Evolutionary conservation across 2,888 invertebrate species (phyloP).

Genomic region (Piscicola geometra): DNA sequence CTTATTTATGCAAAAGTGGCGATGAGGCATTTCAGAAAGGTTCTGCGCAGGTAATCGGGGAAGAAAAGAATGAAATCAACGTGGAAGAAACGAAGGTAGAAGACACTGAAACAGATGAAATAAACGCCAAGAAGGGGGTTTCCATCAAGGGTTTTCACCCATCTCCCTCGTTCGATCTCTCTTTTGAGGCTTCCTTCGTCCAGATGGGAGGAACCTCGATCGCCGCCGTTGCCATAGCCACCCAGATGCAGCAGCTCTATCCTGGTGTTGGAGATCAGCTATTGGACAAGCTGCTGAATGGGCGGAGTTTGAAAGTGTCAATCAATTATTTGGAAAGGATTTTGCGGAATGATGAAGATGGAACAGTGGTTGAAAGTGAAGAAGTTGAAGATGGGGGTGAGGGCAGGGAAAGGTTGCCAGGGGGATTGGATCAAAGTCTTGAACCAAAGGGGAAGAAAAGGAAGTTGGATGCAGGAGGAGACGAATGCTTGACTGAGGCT

Average conservation of each 20-base stretch:
- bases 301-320: conserved; percentile 27
- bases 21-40: too few relatives aligned
- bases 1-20: too few relatives aligned
- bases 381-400: background rate
- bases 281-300: conserved; percentile 50
- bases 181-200: conserved; percentile 47
- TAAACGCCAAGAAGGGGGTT: too few relatives aligned
- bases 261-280: conserved; percentile 45
- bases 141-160: too few relatives aligned
- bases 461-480: background rate
- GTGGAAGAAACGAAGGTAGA: too few relatives aligned
- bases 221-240: conserved; percentile 64
- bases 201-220: conserved; percentile 68
- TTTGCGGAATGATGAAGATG: too few relatives aligned
- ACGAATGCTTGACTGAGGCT: background rate
- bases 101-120: too few relatives aligned
- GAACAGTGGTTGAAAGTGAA: background rate
- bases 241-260: conserved; percentile 58
- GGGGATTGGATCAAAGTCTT: background rate
- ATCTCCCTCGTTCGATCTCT: background rate
- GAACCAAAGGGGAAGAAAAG: background rate
- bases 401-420: background rate
- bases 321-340: conserved; percentile 20
- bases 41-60: too few relatives aligned
- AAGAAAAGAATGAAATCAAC: too few relatives aligned